phyloP scores from a whole-genome alignment of 2,113 vertebrate genomes.

The Odocoileus virginianus region DNA sequence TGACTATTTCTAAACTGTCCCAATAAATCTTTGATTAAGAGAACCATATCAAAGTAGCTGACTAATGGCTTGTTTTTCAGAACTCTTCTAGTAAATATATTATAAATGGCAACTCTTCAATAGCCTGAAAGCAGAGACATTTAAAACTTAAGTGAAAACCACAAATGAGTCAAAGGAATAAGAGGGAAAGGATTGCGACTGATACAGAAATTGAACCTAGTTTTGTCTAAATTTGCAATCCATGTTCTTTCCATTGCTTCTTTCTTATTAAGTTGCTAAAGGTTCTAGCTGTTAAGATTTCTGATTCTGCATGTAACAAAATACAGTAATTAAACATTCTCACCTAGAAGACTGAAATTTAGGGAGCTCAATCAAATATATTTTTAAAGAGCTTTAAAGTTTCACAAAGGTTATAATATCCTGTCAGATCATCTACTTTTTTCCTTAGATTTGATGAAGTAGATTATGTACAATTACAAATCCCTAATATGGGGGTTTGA shows the following conservation, averaged over 20 bases:
- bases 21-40: constrained; percentile 61
- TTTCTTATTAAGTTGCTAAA: not conserved
- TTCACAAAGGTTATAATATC: not conserved
- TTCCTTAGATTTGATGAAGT: not conserved
- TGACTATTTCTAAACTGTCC: constrained; percentile 42
- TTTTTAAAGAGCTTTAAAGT: not conserved
- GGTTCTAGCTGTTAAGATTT: not conserved
- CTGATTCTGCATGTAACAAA: not conserved
- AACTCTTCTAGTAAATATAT: constrained; percentile 70
- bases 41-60: constrained; percentile 48
- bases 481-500: not conserved
- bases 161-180: not conserved
- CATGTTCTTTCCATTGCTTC: not conserved
- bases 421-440: not conserved
- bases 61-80: constrained; percentile 52
- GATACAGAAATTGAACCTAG: not conserved
- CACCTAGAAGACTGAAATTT: not conserved
- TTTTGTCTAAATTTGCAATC: not conserved
- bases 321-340: not conserved
- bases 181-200: not conserved
- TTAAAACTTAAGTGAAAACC: constrained; percentile 70
- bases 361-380: not conserved
- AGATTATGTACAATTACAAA: not conserved
- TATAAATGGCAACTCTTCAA: constrained; percentile 69
- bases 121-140: constrained; percentile 51